Evolutionary conservation across 1,140 invertebrate genomes (phyloP), one percentile per base, ranked within the genome.

Genomic region (Cydia strobilella): DNA sequence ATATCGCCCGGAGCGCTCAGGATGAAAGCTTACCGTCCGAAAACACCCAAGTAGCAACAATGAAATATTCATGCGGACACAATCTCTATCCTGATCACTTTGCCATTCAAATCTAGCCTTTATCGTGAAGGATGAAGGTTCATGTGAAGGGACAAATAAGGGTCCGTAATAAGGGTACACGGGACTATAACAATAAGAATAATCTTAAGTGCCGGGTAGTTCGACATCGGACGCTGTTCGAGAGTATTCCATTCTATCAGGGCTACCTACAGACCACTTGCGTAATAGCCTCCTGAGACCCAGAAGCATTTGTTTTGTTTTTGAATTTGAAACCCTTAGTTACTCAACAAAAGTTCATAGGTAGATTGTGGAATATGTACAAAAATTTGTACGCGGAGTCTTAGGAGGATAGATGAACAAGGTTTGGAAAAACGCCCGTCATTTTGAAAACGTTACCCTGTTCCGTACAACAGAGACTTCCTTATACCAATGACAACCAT

Each of bases 41-140:
- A 66, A 23, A 66, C n/a, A 35, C 63, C 27, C 42, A 76, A 74
- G 76, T 76, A 77, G 75, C 75, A 79, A 80, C 81, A 77, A 84
- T 86, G 79, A 83, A 86, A 84, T 83, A 84, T 84, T 81, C 83
- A 86, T 84, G 80, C 79, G 79, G 78, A 83, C 83, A 80, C 80
- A 82, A 82, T 81, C 83, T 82, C 79, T 45, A 45, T 45, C 42
- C 78, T 86, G 81, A 80, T 23, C 7, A 66, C 42, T 51, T 71
- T 54, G 62, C 1, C 69, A 39, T 71, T 25, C 42, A 39, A 73
- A 35, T 62, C 74, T 54, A 31, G 18, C 6, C 31, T n/a, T 45
- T 72, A 54, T 13, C 27, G 25, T 45, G 45, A 75, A 7, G 74
- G 25, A 45, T 74, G 74, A 80, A 82, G 74, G 79, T 78, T 78